A percentile compares a stretch with the other conserved stretches of the same genome.
Evolutionary conservation across 2,113 vertebrate species (phyloP).

Genomic region (Dipodomys stephensi): DNA sequence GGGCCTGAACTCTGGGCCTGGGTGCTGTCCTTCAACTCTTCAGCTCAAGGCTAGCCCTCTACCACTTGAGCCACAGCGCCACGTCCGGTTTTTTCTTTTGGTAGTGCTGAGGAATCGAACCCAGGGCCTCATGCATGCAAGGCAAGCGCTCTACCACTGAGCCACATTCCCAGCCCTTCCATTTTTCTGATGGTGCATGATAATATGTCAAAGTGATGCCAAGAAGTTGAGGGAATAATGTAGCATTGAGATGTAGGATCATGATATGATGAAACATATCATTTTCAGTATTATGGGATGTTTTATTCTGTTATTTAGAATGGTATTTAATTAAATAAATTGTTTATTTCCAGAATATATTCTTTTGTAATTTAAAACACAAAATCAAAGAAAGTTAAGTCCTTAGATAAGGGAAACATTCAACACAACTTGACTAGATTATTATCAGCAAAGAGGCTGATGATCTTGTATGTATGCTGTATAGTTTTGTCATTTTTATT

Average conservation of each 20-base stretch:
- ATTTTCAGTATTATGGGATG: background rate
- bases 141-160: too few species aligned
- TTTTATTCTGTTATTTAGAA: background rate
- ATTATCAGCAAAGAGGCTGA: background rate
- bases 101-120: too few species aligned
- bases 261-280: background rate
- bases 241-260: background rate
- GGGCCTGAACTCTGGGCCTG: too few species aligned
- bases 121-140: too few species aligned
- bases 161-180: too few species aligned
- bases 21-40: too few species aligned
- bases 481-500: background rate
- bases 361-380: background rate
- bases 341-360: background rate
- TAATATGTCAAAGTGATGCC: too few species aligned
- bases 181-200: background rate
- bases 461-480: background rate
- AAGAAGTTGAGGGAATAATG: too few species aligned
- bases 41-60: too few species aligned
- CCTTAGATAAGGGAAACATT: background rate
- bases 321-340: background rate
- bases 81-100: too few species aligned
- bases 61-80: too few species aligned
- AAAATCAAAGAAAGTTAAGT: too few species aligned
- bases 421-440: background rate